Evolutionary conservation across 2,113 vertebrate genomes (phyloP).

Genomic region (Promerops cafer): DNA sequence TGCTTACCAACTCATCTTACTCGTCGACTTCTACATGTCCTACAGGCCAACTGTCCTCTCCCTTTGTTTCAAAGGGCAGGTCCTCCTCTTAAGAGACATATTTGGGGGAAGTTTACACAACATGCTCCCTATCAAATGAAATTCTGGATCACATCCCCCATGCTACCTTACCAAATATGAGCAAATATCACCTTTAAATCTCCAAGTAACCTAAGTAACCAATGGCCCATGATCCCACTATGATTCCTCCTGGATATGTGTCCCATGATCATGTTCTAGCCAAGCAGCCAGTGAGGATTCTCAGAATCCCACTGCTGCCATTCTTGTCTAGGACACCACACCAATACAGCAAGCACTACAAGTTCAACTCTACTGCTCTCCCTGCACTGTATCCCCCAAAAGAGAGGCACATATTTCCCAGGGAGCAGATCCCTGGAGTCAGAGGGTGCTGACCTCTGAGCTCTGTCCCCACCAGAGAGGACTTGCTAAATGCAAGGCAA

Average conservation of each 20-base stretch:
- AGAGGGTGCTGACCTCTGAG: not conserved
- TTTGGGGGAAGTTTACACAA: not conserved
- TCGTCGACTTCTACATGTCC: not conserved
- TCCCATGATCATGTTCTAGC: not conserved
- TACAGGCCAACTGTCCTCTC: not conserved
- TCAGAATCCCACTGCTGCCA: not conserved
- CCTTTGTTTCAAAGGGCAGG: not conserved
- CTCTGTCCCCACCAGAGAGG: not conserved
- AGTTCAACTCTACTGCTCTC: not conserved
- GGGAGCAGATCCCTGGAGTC: not conserved
- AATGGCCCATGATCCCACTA: not conserved
- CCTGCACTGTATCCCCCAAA: accelerated
- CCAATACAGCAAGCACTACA: not conserved
- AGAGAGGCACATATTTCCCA: not conserved
- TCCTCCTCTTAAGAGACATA: not conserved
- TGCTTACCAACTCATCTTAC: not conserved
- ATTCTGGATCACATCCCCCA: not conserved
- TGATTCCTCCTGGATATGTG: not conserved
- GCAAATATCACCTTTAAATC: not conserved
- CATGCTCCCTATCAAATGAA: not conserved
- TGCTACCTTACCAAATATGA: not conserved
- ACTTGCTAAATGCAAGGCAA: not conserved
- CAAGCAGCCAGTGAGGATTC: not conserved
- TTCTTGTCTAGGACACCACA: not conserved
- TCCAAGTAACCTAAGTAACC: not conserved